These are phyloP conservation scores for Linurgus olivaceus DNA, from an alignment of 2,797 vertebrate genomes.

Conservation along the genomic window DNA sequence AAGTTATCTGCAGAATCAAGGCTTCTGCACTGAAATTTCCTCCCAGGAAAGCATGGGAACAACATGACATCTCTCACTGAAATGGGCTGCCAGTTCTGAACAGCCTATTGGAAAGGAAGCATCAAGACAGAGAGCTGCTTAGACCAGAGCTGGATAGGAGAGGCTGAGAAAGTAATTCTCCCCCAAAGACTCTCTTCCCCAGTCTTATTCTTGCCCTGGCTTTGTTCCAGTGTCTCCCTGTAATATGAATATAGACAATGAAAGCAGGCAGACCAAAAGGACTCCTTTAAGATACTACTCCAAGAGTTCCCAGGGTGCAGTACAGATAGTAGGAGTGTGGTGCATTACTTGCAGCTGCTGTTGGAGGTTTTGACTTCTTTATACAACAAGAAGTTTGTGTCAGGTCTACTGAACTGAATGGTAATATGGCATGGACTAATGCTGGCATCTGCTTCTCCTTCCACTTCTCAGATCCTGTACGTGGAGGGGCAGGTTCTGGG, in stretches of 20 bases:
- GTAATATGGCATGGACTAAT: background rate
- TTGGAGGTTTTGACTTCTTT: background rate
- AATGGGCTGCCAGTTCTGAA: background rate
- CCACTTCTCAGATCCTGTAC: background rate
- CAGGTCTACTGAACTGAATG: background rate
- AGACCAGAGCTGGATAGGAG: background rate
- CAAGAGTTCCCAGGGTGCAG: background rate
- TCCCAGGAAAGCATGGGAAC: background rate
- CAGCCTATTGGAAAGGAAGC: background rate
- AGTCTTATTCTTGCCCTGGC: background rate
- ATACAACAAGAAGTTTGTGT: background rate
- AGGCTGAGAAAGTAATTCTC: background rate
- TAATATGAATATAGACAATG: background rate
- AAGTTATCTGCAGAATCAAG: conserved; percentile 42
- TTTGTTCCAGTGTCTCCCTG: background rate
- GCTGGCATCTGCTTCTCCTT: background rate
- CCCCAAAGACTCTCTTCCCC: background rate
- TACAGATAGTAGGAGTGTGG: background rate
- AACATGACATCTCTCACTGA: background rate
- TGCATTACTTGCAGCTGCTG: background rate
- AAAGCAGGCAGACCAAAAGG: background rate
- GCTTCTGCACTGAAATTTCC: conserved; percentile 5
- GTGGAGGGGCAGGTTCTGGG: background rate
- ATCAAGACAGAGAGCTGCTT: background rate
- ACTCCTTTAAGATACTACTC: background rate